Evolutionary conservation across 2,888 invertebrate genomes (phyloP).

Genomic region (Smittia aterrima): DNA sequence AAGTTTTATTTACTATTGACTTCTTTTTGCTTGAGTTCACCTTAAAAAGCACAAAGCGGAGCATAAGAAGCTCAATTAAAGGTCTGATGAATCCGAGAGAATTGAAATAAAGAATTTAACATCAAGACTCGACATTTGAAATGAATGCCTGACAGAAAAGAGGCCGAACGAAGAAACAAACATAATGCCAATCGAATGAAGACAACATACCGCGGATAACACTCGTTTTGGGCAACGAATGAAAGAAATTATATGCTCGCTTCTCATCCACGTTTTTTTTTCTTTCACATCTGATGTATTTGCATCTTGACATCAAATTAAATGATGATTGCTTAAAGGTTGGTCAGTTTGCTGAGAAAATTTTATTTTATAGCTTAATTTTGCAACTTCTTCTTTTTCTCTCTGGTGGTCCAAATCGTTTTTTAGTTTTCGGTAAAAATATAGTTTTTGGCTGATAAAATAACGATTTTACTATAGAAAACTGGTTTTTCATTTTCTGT

Average conservation of each 20-base stretch:
- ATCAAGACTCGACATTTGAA: background rate
- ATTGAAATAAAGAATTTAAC: background rate
- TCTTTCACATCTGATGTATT: constrained; percentile 27
- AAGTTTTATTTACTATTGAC: too few species aligned
- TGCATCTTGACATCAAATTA: constrained; percentile 41
- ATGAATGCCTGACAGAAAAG: constrained; percentile 16
- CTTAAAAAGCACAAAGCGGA: too few species aligned
- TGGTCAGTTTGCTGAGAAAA: constrained; percentile 22
- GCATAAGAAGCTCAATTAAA: too few species aligned
- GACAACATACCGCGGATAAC: background rate
- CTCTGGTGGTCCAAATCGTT: constrained; percentile 37
- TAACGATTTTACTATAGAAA: too few species aligned
- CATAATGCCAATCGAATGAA: background rate
- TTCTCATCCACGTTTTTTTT: background rate
- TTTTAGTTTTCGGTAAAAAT: too few species aligned
- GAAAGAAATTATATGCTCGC: constrained; percentile 7
- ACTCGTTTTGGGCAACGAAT: constrained; percentile 12
- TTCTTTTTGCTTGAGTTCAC: too few species aligned
- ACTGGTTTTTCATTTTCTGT: too few species aligned
- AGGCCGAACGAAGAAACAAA: background rate
- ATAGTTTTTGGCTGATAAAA: too few species aligned
- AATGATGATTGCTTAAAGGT: constrained; percentile 39
- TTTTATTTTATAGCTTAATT: constrained; percentile 41
- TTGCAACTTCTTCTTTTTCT: background rate
- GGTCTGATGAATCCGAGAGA: too few species aligned